Conservation (phyloP, 2,888 invertebrate genomes). For the Saturnia japonica region DNA sequence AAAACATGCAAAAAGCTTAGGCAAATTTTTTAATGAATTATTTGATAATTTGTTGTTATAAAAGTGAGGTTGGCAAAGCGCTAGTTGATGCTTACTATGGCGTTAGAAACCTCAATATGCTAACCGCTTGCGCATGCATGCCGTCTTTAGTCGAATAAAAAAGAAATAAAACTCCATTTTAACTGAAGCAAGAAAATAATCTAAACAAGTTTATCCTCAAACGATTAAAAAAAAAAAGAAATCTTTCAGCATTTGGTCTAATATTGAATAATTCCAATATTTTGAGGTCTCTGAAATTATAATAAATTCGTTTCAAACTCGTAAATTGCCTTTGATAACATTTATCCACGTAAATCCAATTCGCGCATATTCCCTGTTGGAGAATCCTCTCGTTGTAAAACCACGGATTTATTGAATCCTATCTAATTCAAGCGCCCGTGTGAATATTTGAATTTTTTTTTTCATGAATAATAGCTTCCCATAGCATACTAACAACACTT, state of each 20-base stretch:
- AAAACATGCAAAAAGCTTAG: too few relatives aligned
- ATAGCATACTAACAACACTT: background rate
- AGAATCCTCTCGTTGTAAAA: background rate
- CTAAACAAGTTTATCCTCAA: too few relatives aligned
- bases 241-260: background rate
- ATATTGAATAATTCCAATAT: background rate
- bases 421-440: slow-evolving; percentile 1
- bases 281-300: background rate
- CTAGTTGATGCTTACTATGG: too few relatives aligned
- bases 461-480: background rate
- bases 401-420: slow-evolving; percentile 7
- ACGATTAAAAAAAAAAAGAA: background rate
- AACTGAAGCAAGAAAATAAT: too few relatives aligned
- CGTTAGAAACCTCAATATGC: too few relatives aligned
- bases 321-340: slow-evolving; percentile 2
- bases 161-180: too few relatives aligned
- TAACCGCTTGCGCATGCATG: too few relatives aligned
- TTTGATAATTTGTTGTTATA: too few relatives aligned
- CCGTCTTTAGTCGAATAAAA: too few relatives aligned
- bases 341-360: background rate
- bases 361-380: background rate
- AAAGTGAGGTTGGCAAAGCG: too few relatives aligned
- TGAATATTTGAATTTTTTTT: background rate
- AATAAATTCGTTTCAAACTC: background rate
- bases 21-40: too few relatives aligned